phyloP scores from a whole-genome alignment of 2,888 invertebrate species.

The Noctua janthe region DNA sequence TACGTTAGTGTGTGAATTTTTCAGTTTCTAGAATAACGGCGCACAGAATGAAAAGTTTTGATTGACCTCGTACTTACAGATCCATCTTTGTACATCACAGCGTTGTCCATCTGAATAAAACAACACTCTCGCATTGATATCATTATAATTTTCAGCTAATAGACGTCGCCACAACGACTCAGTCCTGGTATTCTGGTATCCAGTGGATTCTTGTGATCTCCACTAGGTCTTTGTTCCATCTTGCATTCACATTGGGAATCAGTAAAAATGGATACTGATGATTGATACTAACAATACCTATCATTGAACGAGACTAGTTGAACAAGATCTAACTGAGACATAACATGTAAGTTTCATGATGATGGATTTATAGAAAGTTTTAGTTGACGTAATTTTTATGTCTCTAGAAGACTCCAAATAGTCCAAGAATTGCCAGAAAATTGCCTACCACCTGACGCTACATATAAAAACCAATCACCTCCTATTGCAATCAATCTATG shows the following conservation, averaged over 20 bases:
- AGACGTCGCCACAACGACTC: background rate
- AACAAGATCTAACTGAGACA: background rate
- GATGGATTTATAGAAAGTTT: background rate
- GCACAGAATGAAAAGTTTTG: too few relatives aligned
- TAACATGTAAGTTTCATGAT: too few relatives aligned
- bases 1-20: too few relatives aligned
- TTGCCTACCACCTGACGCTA: constrained; percentile 31
- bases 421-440: constrained; percentile 42
- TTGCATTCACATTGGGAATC: background rate
- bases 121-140: too few relatives aligned
- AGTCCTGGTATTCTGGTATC: background rate
- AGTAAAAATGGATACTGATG: too few relatives aligned
- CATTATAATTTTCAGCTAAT: background rate
- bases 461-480: constrained; percentile 54
- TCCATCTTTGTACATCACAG: too few relatives aligned
- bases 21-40: too few relatives aligned
- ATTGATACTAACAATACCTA: too few relatives aligned
- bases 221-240: background rate
- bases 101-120: too few relatives aligned
- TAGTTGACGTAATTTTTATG: background rate
- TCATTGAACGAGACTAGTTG: background rate
- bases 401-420: constrained; percentile 31
- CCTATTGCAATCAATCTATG: constrained; percentile 61
- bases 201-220: background rate
- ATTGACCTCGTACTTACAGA: too few relatives aligned